Evolutionary conservation across 2,113 vertebrate genomes (phyloP), one percentile per base, ranked within the genome.

Genomic region (Archocentrus centrarchus): DNA sequence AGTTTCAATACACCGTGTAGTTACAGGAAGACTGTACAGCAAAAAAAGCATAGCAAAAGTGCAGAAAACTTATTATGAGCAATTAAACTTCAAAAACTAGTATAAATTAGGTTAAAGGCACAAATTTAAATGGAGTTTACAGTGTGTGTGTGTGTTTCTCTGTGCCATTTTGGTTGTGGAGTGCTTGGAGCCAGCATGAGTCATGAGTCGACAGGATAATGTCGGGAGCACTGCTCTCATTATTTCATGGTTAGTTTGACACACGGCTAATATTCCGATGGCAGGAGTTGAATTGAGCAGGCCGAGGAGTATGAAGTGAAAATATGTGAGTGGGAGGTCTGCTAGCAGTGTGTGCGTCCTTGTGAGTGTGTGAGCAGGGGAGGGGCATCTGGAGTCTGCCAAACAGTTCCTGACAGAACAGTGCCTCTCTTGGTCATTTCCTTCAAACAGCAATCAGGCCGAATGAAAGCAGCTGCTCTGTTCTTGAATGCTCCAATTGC

Each of bases 401-500:
- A 95, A 95, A 95, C 93, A 92, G 89, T 90, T 90, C 88, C 93
- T 95, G 95, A 95, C 94, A 95, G 95, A 95, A 91, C 93, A 92
- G 88, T 93, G 90, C 93, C 95, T 94, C 93, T 90, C 93, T 94
- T 86, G 91, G 90, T 91, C 88, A 84, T 89, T 94, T 94, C 93
- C 88, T 88, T 91, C 93, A 89, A 93, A 93, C 89, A 93, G 95
- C 94, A 95, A 95, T 96, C 95, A 95, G 83, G 91, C 87, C 90
- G 78, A 95, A 96, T 95, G 93, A 94, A 95, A 95, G 95, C 95
- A 96, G 94, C 93, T 95, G 95, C 92, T 92, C 90, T 86, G 87
- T 86, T 93, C 92, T 89, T 84, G 63, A 94, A 93, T 93, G 83
- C 90, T 93, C 86, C 90, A 93, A 93, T 95, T 94, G 92, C 91